Evolutionary conservation across 2,113 vertebrate species (phyloP).

Genomic region (Climacteris rufus): DNA sequence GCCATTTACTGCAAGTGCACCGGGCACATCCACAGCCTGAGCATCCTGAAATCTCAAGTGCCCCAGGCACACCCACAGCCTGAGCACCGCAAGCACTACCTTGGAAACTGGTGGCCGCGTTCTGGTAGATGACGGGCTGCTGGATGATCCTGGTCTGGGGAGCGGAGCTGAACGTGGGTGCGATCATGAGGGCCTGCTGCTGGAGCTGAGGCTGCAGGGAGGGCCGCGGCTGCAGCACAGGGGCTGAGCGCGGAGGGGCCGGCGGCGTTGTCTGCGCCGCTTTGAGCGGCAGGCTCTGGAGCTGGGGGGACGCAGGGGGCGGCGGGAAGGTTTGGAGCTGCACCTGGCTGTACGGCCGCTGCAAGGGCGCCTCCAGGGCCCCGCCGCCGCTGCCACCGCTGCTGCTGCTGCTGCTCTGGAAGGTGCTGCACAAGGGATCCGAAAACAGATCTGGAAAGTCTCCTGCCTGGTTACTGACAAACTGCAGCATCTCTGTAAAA

Average conservation of each 20-base stretch:
- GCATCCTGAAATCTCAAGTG: accelerated
- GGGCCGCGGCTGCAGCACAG: slow-evolving; percentile 85
- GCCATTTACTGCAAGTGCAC: neutral
- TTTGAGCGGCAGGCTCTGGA: slow-evolving; percentile 68
- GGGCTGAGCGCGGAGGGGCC: slow-evolving; percentile 61
- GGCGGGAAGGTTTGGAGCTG: slow-evolving; percentile 55
- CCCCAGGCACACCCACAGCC: neutral
- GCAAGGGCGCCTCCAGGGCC: slow-evolving; percentile 22
- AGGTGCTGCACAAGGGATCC: slow-evolving; percentile 76
- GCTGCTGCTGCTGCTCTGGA: neutral
- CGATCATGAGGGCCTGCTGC: slow-evolving; percentile 89
- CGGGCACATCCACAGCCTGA: neutral
- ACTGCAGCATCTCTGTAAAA: slow-evolving; percentile 94
- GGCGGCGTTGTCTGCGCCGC: neutral
- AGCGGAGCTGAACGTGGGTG: slow-evolving; percentile 79
- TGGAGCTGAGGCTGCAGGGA: slow-evolving; percentile 77
- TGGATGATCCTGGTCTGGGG: slow-evolving; percentile 90
- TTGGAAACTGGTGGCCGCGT: slow-evolving; percentile 85
- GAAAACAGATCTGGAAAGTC: slow-evolving; percentile 94
- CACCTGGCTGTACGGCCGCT: slow-evolving; percentile 64
- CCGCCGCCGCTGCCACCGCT: neutral
- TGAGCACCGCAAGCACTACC: slow-evolving; percentile 64
- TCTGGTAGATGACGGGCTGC: slow-evolving; percentile 92
- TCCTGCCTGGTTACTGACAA: slow-evolving; percentile 93
- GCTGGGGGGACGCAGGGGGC: slow-evolving; percentile 42